Conservation (phyloP, 2,888 invertebrate genomes). For the Andrena dorsata region DNA sequence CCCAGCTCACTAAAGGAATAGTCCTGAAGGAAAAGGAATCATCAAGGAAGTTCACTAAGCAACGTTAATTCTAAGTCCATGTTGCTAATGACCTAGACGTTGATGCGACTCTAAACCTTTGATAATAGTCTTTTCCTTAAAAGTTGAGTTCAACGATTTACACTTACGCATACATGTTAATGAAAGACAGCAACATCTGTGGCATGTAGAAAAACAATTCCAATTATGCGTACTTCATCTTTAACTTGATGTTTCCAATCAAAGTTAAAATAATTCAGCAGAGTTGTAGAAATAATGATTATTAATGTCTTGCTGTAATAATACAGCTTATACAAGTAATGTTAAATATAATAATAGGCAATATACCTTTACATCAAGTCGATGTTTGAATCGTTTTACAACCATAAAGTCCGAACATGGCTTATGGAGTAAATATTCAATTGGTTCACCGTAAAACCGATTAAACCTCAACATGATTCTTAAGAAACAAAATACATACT, state of each 20-base stretch:
- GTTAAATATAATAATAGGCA: not conserved
- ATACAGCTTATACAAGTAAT: not conserved
- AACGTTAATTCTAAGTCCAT: too few relatives aligned
- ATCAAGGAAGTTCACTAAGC: too few relatives aligned
- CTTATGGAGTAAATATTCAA: not conserved
- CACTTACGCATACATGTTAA: not conserved
- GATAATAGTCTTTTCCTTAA: too few relatives aligned
- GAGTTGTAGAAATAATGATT: not conserved
- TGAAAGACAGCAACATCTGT: not conserved
- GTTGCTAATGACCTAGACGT: too few relatives aligned
- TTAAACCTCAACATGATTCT: constrained; percentile 52
- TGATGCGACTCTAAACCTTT: too few relatives aligned
- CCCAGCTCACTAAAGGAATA: too few relatives aligned
- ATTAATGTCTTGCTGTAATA: not conserved
- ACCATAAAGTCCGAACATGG: constrained; percentile 21
- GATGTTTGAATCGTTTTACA: constrained; percentile 50
- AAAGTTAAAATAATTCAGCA: too few relatives aligned
- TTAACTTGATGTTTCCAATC: not conserved
- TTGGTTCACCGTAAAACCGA: constrained; percentile 10
- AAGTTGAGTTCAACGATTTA: too few relatives aligned
- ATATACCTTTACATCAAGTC: constrained; percentile 38
- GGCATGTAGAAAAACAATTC: not conserved
- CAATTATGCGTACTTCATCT: not conserved
- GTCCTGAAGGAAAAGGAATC: too few relatives aligned
- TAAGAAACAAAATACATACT: not conserved